Base-by-base conservation (phyloP, 2,888 invertebrate genomes). In the Colostygia pectinataria region DNA sequence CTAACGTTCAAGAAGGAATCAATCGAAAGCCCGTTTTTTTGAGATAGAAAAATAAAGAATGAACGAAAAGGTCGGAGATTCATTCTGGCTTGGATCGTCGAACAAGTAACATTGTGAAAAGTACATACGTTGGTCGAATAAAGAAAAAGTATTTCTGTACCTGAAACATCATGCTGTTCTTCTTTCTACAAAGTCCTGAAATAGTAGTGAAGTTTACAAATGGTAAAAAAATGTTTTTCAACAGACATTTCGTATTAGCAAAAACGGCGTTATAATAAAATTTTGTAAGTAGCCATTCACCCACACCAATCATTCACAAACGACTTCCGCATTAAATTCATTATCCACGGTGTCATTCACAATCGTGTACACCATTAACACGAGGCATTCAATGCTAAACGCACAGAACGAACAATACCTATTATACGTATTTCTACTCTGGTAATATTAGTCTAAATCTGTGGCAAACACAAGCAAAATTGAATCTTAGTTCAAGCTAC, bases 321-420 rank as follows among this genome's bases (percentile, higher is more conserved):
- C 14, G 32, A 44, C 40, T 40, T 58, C 61, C 55, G 66, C 61
- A 61, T 59, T 63, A 51, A 60, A 63, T 70, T 65, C 62, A 70
- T 70, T 70, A 68, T 49, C 52, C 56, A 58, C 68, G 62, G 57
- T 66, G 65, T 66, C 68, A 68, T 65, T 66, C 64, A 42, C 45
- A 38, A 46, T 40, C 32, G 37, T 65, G 64, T 62, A 54, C 70
- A 57, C 67, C 76, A 77, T 83, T 80, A 83, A 66, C 71, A 68
- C 53, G 50, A 42, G 65, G 69, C 72, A 64, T 68, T 79, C 71
- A 71, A 80, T 80, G 81, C 74, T 79, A 76, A 81, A 39, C 20
- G 14, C 38, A 45, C 32, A 82, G 34, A 47, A 33, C 32, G 25
- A 41, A 41, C 12, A 29, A 29, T 14, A 20, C 20, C 15, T 20